A percentile compares a stretch with the other conserved stretches of the same genome.
phyloP scores from a whole-genome alignment of 2,888 invertebrate species.

The Conistra vaccinii region DNA sequence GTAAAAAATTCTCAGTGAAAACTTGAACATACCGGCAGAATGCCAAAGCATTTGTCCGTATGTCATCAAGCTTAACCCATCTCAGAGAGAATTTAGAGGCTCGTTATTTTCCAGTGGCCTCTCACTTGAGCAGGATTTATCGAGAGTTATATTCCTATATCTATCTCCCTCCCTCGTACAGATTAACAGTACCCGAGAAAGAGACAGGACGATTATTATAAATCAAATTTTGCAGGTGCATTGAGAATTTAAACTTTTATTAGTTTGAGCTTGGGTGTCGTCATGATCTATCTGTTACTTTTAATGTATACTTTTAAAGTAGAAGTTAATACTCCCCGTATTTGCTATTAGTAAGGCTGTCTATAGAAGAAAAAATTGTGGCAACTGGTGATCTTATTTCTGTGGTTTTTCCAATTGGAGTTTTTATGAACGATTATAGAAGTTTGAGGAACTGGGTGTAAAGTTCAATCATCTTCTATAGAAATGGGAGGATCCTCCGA shows the following conservation, averaged over 20 bases:
- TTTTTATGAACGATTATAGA: neutral
- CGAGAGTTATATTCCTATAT: slow-evolving; percentile 38
- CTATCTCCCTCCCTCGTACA: slow-evolving; percentile 25
- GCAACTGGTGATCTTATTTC: slow-evolving; percentile 2
- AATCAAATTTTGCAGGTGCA: slow-evolving; percentile 51
- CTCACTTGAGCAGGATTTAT: slow-evolving; percentile 64
- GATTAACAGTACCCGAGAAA: slow-evolving; percentile 1
- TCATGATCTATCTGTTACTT: slow-evolving; percentile 19
- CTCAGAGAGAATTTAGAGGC: slow-evolving; percentile 63
- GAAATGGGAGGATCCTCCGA: too few relatives aligned
- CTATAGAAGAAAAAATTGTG: neutral
- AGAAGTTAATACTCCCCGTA: neutral
- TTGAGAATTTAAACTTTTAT: slow-evolving; percentile 47
- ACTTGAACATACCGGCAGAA: neutral
- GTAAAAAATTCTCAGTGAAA: too few relatives aligned
- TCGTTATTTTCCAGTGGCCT: slow-evolving; percentile 67
- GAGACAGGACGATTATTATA: slow-evolving; percentile 38
- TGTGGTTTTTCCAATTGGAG: neutral
- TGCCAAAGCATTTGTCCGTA: slow-evolving; percentile 38
- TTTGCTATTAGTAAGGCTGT: neutral
- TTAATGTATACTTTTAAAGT: slow-evolving; percentile 6
- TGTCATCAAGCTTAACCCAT: slow-evolving; percentile 55
- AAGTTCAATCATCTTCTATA: too few relatives aligned
- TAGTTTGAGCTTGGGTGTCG: slow-evolving; percentile 39
- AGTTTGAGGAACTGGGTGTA: too few relatives aligned